Conservation (phyloP, 2,888 invertebrate genomes). For the Synanthedon myopaeformis region DNA sequence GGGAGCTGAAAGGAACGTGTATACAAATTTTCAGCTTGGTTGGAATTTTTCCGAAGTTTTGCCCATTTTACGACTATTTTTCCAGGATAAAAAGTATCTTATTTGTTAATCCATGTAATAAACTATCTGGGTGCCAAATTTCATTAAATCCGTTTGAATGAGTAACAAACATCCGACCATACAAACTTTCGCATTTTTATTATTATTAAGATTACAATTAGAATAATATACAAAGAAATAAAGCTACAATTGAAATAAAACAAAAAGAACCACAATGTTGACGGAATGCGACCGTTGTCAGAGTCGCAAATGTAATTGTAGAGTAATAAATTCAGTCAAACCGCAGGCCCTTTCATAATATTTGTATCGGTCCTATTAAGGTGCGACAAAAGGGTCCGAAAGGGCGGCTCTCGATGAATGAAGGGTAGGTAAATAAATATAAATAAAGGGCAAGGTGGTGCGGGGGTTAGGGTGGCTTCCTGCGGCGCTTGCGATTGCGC, state of each 20-base stretch:
- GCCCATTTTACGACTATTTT: too few species aligned
- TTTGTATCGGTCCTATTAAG: slow-evolving; percentile 62
- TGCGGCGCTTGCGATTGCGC: not conserved
- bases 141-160: too few species aligned
- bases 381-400: slow-evolving; percentile 66
- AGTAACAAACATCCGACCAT: too few species aligned
- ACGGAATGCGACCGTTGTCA: slow-evolving; percentile 36
- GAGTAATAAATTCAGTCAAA: slow-evolving; percentile 65
- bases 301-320: slow-evolving; percentile 49
- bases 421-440: slow-evolving; percentile 71
- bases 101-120: too few species aligned
- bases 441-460: slow-evolving; percentile 60
- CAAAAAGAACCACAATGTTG: slow-evolving; percentile 5
- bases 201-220: too few species aligned
- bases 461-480: slow-evolving; percentile 18
- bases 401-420: slow-evolving; percentile 67
- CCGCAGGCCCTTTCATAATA: slow-evolving; percentile 68
- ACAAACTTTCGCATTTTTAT: too few species aligned
- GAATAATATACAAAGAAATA: too few species aligned
- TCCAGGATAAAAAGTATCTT: too few species aligned
- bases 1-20: too few species aligned
- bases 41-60: too few species aligned
- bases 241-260: not conserved
- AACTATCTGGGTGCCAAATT: too few species aligned
- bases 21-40: too few species aligned